A percentile compares a stretch with the other conserved stretches of the same genome.
Evolutionary conservation across 2,888 invertebrate species (phyloP).

Genomic region (Chalcis sispes): DNA sequence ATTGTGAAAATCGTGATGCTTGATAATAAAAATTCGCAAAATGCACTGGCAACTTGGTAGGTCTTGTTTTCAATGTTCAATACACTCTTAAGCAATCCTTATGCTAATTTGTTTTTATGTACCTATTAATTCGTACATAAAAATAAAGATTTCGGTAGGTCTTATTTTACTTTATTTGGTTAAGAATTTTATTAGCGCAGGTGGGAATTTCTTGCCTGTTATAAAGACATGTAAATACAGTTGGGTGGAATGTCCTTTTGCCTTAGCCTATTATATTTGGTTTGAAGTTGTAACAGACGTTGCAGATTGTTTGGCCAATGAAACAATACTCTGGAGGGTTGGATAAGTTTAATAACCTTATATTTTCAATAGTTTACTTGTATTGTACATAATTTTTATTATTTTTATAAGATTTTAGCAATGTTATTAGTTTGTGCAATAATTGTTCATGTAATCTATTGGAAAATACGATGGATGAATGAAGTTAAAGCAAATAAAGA

Average conservation of each 20-base stretch:
- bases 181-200: slow-evolving; percentile 56
- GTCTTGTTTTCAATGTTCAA: slow-evolving; percentile 21
- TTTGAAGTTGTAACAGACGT: slow-evolving; percentile 71
- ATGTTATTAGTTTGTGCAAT: slow-evolving; percentile 60
- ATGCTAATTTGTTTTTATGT: background rate
- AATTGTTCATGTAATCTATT: slow-evolving; percentile 63
- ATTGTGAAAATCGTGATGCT: slow-evolving; percentile 34
- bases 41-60: slow-evolving; percentile 71
- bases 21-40: slow-evolving; percentile 46
- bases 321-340: slow-evolving; percentile 67
- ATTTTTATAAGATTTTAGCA: slow-evolving; percentile 62
- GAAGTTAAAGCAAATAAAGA: slow-evolving; percentile 58
- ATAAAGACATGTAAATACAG: slow-evolving; percentile 65
- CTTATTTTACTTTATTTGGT: background rate
- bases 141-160: too few species aligned
- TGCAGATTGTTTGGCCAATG: slow-evolving; percentile 67
- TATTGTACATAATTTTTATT: slow-evolving; percentile 26
- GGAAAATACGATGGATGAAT: slow-evolving; percentile 60
- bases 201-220: slow-evolving; percentile 70
- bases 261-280: slow-evolving; percentile 69
- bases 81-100: background rate
- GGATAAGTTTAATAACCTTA: slow-evolving; percentile 41
- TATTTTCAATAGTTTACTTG: background rate
- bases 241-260: slow-evolving; percentile 68
- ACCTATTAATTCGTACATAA: too few species aligned